Percentiles rank a stretch among this genome's conserved stretches.
Conservation (phyloP, 2,113 vertebrate genomes). For the Campylomormyrus tamandua region DNA sequence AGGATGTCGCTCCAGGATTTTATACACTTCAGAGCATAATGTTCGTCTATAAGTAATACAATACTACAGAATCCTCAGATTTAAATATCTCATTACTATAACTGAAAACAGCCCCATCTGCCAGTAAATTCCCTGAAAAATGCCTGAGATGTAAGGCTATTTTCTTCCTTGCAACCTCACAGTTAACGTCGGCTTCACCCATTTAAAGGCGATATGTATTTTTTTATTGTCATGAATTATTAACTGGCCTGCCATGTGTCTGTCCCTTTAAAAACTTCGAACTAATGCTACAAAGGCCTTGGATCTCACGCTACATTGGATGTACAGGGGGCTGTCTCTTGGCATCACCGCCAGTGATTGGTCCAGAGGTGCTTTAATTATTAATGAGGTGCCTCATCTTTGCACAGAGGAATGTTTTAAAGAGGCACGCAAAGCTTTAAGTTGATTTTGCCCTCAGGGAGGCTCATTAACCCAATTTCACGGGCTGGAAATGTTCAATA, state of each 20-base stretch:
- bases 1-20: not conserved
- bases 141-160: not conserved
- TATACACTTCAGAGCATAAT: not conserved
- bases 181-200: not conserved
- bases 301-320: not conserved
- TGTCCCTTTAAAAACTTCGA: not conserved
- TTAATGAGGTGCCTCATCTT: not conserved
- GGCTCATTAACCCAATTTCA: slow-evolving; percentile 8
- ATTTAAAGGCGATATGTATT: slow-evolving; percentile 6
- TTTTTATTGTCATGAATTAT: not conserved
- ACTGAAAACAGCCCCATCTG: not conserved
- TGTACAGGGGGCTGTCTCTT: not conserved
- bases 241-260: too few species aligned
- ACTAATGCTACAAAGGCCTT: not conserved
- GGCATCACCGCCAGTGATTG: not conserved
- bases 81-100: not conserved
- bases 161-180: not conserved
- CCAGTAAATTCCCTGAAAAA: not conserved
- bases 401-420: not conserved
- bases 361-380: not conserved
- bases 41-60: not conserved
- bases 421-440: not conserved
- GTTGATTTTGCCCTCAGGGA: not conserved
- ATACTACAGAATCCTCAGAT: not conserved
- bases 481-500: not conserved